Conservation (phyloP, 2,888 invertebrate species). For the Luperina nickerlii region DNA sequence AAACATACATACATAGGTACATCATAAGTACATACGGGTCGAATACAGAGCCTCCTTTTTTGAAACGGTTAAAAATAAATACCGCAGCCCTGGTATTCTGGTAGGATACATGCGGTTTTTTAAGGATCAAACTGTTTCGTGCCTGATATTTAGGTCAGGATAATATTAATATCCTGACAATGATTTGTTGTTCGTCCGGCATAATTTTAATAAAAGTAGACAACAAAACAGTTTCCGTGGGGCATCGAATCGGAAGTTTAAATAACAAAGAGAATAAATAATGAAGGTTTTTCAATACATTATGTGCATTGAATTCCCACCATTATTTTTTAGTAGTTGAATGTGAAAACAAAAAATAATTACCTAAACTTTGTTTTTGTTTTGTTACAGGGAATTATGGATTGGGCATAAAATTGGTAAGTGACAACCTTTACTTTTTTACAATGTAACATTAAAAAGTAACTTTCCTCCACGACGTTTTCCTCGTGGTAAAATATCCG, state of each 20-base stretch:
- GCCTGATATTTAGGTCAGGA: too few relatives aligned
- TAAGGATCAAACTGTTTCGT: neutral
- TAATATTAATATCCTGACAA: neutral
- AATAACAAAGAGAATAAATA: neutral
- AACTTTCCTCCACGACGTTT: neutral
- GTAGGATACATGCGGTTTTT: neutral
- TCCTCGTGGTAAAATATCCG: neutral
- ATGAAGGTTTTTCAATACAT: neutral
- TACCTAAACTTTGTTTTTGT: conserved; percentile 16
- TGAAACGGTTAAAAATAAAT: too few relatives aligned
- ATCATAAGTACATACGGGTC: too few relatives aligned
- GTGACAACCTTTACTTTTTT: conserved; percentile 29
- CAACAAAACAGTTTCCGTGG: neutral
- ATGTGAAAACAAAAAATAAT: neutral
- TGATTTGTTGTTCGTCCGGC: too few relatives aligned
- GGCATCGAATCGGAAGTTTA: neutral
- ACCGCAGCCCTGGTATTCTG: neutral
- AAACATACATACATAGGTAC: too few relatives aligned
- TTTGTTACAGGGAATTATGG: conserved; percentile 69
- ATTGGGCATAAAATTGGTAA: conserved; percentile 64
- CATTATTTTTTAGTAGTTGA: neutral
- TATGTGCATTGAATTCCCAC: neutral
- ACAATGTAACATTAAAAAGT: neutral
- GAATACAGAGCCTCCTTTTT: too few relatives aligned
- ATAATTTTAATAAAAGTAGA: neutral